Percentiles rank a stretch among this genome's conserved stretches.
Evolutionary conservation across 2,797 vertebrate species (phyloP).

Genomic region (Helicolenus hilgendorfi): DNA sequence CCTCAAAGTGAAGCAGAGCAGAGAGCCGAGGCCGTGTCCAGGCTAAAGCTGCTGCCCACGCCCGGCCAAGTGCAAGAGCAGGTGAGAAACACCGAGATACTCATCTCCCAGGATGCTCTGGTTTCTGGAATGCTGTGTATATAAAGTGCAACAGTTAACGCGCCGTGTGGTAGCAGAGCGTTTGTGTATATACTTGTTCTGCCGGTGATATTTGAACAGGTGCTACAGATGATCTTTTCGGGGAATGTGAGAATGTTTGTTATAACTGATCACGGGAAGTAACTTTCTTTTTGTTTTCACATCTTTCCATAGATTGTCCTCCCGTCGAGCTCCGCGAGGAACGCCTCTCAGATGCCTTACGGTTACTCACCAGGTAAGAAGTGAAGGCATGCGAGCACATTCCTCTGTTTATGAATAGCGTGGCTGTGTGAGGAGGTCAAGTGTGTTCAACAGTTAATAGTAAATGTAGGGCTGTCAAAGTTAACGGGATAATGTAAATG

Average conservation of each 20-base stretch:
- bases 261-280: slow-evolving; percentile 60
- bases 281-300: slow-evolving; percentile 68
- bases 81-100: slow-evolving; percentile 69
- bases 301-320: slow-evolving; percentile 81
- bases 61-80: slow-evolving; percentile 80
- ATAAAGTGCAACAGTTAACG: slow-evolving; percentile 19
- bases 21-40: slow-evolving; percentile 85
- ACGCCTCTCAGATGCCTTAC: slow-evolving; percentile 73
- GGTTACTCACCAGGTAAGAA: slow-evolving; percentile 90
- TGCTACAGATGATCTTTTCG: slow-evolving; percentile 46
- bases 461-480: too few species aligned
- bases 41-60: slow-evolving; percentile 84
- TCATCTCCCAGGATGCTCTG: slow-evolving; percentile 63
- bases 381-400: slow-evolving; percentile 53
- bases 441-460: neutral
- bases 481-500: too few species aligned
- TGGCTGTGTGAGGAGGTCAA: neutral
- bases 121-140: slow-evolving; percentile 70
- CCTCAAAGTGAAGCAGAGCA: slow-evolving; percentile 73
- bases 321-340: slow-evolving; percentile 67
- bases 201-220: slow-evolving; percentile 73
- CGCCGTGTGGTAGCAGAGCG: neutral
- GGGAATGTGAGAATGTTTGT: slow-evolving; percentile 52
- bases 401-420: neutral
- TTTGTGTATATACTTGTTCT: slow-evolving; percentile 47